Evolutionary conservation across 2,113 vertebrate genomes (phyloP).

Genomic region (Bubalus kerabau): DNA sequence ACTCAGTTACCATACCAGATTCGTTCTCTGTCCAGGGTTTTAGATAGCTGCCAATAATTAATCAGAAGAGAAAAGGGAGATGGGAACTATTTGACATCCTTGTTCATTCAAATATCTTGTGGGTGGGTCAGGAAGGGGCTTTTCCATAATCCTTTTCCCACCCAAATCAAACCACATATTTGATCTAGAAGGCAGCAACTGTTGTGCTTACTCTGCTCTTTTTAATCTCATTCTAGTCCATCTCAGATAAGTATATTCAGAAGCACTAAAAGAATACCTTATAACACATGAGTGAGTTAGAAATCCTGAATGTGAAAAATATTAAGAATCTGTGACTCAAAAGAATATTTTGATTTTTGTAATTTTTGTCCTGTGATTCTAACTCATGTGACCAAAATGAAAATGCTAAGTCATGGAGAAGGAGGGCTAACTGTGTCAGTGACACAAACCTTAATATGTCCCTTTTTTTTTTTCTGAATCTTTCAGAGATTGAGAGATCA

Average conservation of each 20-base stretch:
- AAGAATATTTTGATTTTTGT: neutral
- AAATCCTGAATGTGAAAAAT: neutral
- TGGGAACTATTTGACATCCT: neutral
- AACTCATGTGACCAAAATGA: neutral
- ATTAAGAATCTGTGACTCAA: neutral
- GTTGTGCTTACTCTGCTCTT: neutral
- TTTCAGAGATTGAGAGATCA: neutral
- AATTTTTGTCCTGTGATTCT: neutral
- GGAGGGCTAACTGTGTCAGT: neutral
- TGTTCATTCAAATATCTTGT: neutral
- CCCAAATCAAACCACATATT: neutral
- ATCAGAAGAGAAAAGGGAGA: neutral
- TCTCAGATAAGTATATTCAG: neutral
- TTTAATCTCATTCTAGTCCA: neutral
- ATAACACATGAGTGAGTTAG: neutral
- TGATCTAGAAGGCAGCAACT: neutral
- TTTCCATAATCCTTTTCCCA: neutral
- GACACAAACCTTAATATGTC: neutral
- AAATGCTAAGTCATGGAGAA: neutral
- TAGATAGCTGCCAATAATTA: neutral
- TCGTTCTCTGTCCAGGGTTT: neutral
- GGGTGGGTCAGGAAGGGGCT: neutral
- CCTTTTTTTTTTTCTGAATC: neutral
- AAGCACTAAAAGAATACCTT: neutral
- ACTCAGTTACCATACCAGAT: neutral